Percentiles rank a stretch among this genome's conserved stretches.
phyloP scores from a whole-genome alignment of 2,797 vertebrate genomes.

The Catostomus latipinnis region DNA sequence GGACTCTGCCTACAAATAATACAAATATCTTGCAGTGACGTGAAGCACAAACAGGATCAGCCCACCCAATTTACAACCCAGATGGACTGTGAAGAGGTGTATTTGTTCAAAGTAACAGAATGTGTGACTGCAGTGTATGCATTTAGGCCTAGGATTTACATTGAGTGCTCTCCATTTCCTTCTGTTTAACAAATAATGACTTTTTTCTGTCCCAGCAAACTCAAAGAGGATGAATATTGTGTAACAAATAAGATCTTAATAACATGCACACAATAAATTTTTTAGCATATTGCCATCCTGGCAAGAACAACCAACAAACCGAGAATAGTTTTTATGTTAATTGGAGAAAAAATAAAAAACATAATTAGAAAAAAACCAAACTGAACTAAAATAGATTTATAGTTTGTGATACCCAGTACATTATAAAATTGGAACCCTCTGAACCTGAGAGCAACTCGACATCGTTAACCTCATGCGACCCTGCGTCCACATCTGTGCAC shows the following conservation, averaged over 20 bases:
- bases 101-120: slow-evolving; percentile 54
- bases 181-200: slow-evolving; percentile 41
- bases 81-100: slow-evolving; percentile 58
- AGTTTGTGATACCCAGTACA: too few species aligned
- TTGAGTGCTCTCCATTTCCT: slow-evolving; percentile 33
- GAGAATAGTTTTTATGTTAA: too few species aligned
- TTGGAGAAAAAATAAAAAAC: too few species aligned
- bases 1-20: slow-evolving; percentile 58
- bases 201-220: slow-evolving; percentile 18
- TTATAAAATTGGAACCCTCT: too few species aligned
- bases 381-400: too few species aligned
- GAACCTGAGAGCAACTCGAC: too few species aligned
- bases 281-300: background rate
- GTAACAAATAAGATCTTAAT: background rate
- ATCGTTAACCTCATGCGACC: too few species aligned
- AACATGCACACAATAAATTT: background rate
- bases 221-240: slow-evolving; percentile 8
- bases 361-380: too few species aligned
- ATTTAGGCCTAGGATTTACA: slow-evolving; percentile 36
- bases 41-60: slow-evolving; percentile 57
- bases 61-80: slow-evolving; percentile 61
- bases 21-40: slow-evolving; percentile 55
- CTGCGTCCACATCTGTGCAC: too few species aligned
- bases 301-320: background rate
- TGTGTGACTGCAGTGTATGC: slow-evolving; percentile 40